A percentile compares a stretch with the other conserved stretches of the same genome.
phyloP scores from a whole-genome alignment of 2,888 invertebrate genomes.

The Desoria tigrina region DNA sequence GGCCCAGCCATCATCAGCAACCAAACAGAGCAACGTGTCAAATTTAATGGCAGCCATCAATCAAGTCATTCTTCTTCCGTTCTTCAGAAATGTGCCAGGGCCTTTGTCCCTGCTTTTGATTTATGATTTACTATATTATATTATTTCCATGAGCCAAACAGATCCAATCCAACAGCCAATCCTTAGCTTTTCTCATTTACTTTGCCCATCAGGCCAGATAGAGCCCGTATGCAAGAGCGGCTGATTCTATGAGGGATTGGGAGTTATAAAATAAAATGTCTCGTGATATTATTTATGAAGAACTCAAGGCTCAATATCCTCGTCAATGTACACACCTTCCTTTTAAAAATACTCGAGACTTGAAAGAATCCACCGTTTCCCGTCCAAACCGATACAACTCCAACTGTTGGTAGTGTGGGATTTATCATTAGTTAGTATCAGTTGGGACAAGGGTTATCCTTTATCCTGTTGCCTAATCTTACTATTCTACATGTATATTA shows the following conservation, averaged over 20 bases:
- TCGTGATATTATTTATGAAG: background rate
- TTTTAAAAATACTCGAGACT: too few relatives aligned
- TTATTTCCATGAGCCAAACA: slow-evolving; percentile 39
- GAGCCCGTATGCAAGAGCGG: background rate
- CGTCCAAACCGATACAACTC: too few relatives aligned
- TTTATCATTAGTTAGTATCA: too few relatives aligned
- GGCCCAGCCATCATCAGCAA: background rate
- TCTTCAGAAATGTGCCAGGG: slow-evolving; percentile 34
- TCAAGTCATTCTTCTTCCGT: slow-evolving; percentile 47
- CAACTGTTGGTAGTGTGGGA: too few relatives aligned
- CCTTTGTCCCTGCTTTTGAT: slow-evolving; percentile 52
- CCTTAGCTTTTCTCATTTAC: slow-evolving; percentile 5
- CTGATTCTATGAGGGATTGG: background rate
- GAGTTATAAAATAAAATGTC: slow-evolving; percentile 1
- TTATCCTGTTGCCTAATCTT: too few relatives aligned
- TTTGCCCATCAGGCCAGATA: slow-evolving; percentile 1
- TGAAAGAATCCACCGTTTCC: too few relatives aligned
- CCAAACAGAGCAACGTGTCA: slow-evolving; percentile 44
- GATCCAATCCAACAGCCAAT: slow-evolving; percentile 6
- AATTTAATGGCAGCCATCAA: slow-evolving; percentile 53
- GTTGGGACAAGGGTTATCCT: too few relatives aligned
- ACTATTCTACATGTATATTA: too few relatives aligned
- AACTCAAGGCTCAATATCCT: too few relatives aligned
- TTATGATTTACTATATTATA: slow-evolving; percentile 46
- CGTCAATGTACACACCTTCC: too few relatives aligned